Base-by-base conservation (phyloP, 2,113 vertebrate species). In the Burhinus bistriatus region DNA sequence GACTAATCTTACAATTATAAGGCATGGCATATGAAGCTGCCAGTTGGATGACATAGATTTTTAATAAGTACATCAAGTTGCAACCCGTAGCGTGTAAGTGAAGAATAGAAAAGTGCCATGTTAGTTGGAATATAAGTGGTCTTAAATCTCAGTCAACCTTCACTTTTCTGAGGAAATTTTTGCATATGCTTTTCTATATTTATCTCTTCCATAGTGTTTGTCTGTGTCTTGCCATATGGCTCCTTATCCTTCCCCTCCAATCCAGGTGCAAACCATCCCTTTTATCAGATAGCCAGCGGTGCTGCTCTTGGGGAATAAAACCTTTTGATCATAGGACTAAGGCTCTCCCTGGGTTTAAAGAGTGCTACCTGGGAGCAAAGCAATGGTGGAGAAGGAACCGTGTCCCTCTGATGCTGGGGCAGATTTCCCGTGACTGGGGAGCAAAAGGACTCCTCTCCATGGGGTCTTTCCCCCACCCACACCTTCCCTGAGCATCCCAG, bases 1-100 rank as follows among this genome's bases (percentile, higher is more conserved):
- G 92, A 92, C 61, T 95, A 91, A 91, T 93, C 49, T 77, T 87
- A 54, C 20, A 90, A 57, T 97, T 89, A 54, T 5, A 77, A 88
- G 75, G 57, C 78, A 91, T 77, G 65, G 62, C 49, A 58, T 77
- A 79, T 61, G 70, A 94, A 94, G 51, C 23, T 91, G 49, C 61
- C 70, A 80, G 49, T 83, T 87, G n/a, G 61, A 72, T 93, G 87
- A 75, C 78, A 65, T 8, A 69, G 73, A 49, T 72, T 93, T 94
- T 92, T 76, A 93, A 9, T 76, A 83, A 87, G 55, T 82, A 32
- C 70, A 69, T 94, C 54, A 73, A 66, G 66, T 36, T 72, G 62
- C 54, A 94, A 21, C 45, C 90, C 52, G 30, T 2, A 40, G 40
- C 8, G 5, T 93, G 0, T 42, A 61, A 57, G 66, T 59, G 72